Evolutionary conservation across 1,140 invertebrate genomes (phyloP).

Genomic region (Pseudoatta argentina): DNA sequence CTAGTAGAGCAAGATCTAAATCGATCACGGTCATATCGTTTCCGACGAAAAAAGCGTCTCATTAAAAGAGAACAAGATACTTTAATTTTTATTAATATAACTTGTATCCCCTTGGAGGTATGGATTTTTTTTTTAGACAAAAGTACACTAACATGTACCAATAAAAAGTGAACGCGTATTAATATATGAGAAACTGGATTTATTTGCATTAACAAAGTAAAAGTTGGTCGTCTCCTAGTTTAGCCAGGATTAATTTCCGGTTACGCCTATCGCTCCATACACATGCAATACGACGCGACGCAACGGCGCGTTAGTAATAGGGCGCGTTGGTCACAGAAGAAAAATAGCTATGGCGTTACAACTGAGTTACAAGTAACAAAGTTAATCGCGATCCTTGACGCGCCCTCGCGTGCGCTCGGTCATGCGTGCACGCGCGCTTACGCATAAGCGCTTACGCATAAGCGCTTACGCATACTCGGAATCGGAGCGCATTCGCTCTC

Average conservation of each 20-base stretch:
- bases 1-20: background rate
- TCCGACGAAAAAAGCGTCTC: background rate
- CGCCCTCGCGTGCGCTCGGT: conserved; percentile 53
- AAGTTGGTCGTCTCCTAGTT: conserved; percentile 11
- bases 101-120: background rate
- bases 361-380: conserved; percentile 40
- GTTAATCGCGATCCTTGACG: conserved; percentile 61
- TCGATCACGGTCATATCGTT: background rate
- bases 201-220: conserved; percentile 2
- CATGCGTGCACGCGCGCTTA: conserved; percentile 44
- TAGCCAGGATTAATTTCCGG: conserved; percentile 48
- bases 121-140: background rate
- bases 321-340: background rate
- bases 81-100: conserved; percentile 1
- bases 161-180: background rate
- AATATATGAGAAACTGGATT: background rate
- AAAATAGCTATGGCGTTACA: conserved; percentile 31
- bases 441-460: conserved; percentile 38
- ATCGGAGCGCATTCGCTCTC: conserved; percentile 44
- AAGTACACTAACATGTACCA: too few relatives aligned
- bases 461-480: conserved; percentile 44
- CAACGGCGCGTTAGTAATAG: background rate
- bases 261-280: conserved; percentile 16
- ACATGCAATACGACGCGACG: too few relatives aligned
- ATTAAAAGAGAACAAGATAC: background rate